These are phyloP conservation scores for Odontocolon sp. DNA, from an alignment of 2,888 invertebrate genomes.

Conservation along the genomic window DNA sequence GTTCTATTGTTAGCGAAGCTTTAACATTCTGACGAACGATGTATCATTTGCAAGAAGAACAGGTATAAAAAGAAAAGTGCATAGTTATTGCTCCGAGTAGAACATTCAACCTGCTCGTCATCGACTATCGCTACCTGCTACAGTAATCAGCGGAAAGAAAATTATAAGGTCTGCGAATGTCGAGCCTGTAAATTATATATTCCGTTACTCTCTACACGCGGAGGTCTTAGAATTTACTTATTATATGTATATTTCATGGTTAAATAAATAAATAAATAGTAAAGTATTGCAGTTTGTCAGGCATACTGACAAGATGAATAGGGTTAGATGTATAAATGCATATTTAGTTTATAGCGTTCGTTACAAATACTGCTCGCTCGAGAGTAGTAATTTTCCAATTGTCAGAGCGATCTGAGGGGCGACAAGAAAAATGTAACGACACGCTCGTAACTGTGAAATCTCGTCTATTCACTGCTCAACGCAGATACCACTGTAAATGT, in stretches of 20 bases:
- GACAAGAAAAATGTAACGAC: constrained; percentile 15
- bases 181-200: too few species aligned
- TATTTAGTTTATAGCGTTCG: not conserved
- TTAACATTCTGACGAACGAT: not conserved
- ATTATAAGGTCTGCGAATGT: too few species aligned
- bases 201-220: too few species aligned
- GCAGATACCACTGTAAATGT: not conserved
- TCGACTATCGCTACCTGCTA: too few species aligned
- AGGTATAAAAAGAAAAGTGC: not conserved
- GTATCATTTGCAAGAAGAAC: not conserved
- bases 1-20: not conserved
- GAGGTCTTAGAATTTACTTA: too few species aligned
- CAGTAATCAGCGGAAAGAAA: too few species aligned
- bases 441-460: constrained; percentile 9
- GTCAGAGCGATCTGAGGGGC: not conserved
- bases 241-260: too few species aligned
- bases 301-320: not conserved
- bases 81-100: too few species aligned
- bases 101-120: too few species aligned
- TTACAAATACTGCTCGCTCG: constrained; percentile 3
- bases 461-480: not conserved
- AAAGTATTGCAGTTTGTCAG: not conserved
- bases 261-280: not conserved
- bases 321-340: not conserved
- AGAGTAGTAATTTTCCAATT: constrained; percentile 34